These are phyloP conservation scores for Caerostris darwini DNA, from an alignment of 1,140 invertebrate genomes.

Conservation along the genomic window DNA sequence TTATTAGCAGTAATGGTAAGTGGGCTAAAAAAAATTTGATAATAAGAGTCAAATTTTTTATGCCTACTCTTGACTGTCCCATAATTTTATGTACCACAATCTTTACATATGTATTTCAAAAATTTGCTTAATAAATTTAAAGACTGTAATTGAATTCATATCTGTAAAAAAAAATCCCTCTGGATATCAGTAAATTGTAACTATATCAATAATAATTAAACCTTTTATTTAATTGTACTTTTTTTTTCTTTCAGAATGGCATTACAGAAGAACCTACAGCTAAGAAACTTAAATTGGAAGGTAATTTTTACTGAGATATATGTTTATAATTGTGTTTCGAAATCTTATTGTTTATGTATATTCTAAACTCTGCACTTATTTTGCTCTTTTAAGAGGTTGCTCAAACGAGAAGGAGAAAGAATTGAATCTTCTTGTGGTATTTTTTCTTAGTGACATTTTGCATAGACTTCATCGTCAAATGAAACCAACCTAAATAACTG, in stretches of 20 bases:
- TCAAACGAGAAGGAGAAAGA: background rate
- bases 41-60: too few relatives aligned
- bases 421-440: slow-evolving; percentile 33
- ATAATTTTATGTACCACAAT: too few relatives aligned
- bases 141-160: too few relatives aligned
- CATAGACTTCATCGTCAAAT: slow-evolving; percentile 24
- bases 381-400: slow-evolving; percentile 58
- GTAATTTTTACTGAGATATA: slow-evolving; percentile 34
- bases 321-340: background rate
- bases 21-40: too few relatives aligned
- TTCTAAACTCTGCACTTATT: background rate
- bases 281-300: slow-evolving; percentile 67
- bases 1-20: too few relatives aligned
- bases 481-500: background rate
- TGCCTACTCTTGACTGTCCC: too few relatives aligned
- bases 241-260: slow-evolving; percentile 61
- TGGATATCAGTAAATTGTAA: too few relatives aligned
- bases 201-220: too few relatives aligned
- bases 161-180: too few relatives aligned
- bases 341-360: background rate
- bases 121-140: too few relatives aligned
- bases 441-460: slow-evolving; percentile 43
- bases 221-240: too few relatives aligned
- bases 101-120: too few relatives aligned
- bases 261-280: slow-evolving; percentile 5